Percentiles rank a stretch among this genome's conserved stretches.
These are phyloP conservation scores for Crenichthys baileyi DNA, from an alignment of 2,797 vertebrate genomes.

Conservation along the genomic window DNA sequence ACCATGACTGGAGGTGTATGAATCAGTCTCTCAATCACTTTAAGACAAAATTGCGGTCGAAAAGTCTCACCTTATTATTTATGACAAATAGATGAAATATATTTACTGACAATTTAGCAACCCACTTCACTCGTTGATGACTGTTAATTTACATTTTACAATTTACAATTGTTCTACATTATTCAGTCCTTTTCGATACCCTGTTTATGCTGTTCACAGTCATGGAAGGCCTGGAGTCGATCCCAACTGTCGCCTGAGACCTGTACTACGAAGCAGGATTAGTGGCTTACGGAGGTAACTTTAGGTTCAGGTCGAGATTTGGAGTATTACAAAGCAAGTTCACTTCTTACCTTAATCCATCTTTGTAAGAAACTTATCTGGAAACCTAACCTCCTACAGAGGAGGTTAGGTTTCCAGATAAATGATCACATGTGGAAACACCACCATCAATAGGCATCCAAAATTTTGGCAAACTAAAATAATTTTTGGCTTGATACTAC, in stretches of 20 bases:
- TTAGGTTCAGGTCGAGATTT: background rate
- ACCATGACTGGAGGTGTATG: background rate
- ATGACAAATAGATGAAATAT: background rate
- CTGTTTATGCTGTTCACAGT: background rate
- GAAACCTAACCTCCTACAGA: background rate
- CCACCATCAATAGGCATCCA: no score
- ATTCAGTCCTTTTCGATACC: background rate
- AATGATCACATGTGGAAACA: no score
- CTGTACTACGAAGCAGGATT: background rate
- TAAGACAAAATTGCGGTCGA: background rate
- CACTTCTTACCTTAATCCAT: background rate
- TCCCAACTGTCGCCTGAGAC: background rate
- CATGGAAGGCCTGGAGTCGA: background rate
- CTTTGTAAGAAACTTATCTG: background rate
- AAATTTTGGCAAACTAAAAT: no score
- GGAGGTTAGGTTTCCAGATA: background rate
- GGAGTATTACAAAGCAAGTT: slow-evolving; percentile 2
- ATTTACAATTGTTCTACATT: background rate
- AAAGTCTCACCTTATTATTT: background rate
- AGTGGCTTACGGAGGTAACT: background rate
- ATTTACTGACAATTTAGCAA: background rate
- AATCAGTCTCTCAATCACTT: background rate
- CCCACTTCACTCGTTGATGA: background rate
- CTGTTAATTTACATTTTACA: background rate
- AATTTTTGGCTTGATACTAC: no score